These are phyloP conservation scores for Thyatira batis DNA, from an alignment of 2,888 invertebrate genomes.

Conservation along the genomic window DNA sequence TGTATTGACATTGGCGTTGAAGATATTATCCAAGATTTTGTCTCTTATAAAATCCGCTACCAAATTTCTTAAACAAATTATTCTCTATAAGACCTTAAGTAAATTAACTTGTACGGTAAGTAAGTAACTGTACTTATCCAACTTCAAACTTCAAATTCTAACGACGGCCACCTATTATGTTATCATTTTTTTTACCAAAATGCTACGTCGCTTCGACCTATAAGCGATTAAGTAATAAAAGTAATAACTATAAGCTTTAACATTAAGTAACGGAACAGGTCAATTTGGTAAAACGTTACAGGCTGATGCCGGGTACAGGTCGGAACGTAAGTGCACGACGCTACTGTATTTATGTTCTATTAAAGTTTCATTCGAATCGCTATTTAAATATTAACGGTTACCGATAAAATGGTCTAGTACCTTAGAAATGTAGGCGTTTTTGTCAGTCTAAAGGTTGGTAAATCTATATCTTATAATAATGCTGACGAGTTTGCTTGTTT, in stretches of 20 bases:
- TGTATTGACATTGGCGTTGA: too few relatives aligned
- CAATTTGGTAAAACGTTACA: slow-evolving; percentile 42
- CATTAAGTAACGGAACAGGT: slow-evolving; percentile 62
- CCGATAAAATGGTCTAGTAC: not conserved
- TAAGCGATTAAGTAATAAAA: slow-evolving; percentile 72
- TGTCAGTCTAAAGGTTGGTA: too few relatives aligned
- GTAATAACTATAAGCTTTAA: slow-evolving; percentile 53
- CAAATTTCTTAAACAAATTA: too few relatives aligned
- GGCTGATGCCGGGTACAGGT: not conserved
- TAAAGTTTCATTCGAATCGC: not conserved
- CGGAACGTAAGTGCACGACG: not conserved
- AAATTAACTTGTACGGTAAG: too few relatives aligned
- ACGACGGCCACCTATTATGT: slow-evolving; percentile 18
- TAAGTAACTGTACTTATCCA: not conserved
- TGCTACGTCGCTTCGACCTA: slow-evolving; percentile 54
- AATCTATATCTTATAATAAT: too few relatives aligned
- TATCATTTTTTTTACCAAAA: slow-evolving; percentile 32
- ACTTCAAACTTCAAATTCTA: not conserved
- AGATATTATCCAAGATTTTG: too few relatives aligned
- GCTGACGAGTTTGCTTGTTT: too few relatives aligned
- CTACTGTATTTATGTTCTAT: not conserved
- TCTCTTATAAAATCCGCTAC: too few relatives aligned
- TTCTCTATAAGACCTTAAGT: too few relatives aligned
- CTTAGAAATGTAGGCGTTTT: not conserved
- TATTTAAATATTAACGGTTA: not conserved